Evolutionary conservation across 2,113 vertebrate genomes (phyloP), one percentile per base, ranked within the genome.

Genomic region (Hippocampus comes): DNA sequence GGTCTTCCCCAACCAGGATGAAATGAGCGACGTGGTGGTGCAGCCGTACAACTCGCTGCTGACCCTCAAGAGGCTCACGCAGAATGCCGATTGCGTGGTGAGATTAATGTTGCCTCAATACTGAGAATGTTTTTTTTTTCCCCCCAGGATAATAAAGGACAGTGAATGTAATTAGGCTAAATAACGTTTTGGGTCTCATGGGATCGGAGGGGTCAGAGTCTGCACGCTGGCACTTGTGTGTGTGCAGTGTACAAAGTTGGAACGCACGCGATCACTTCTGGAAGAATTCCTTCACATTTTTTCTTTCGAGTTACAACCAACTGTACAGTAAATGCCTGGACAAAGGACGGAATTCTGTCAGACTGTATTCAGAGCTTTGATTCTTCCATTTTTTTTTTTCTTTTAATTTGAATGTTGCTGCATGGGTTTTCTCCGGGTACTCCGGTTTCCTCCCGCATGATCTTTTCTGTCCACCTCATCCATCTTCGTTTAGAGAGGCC

Each of bases 1-100:
- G 0, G 97, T 99, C 68, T 99, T 99, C 86, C 97, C 97, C 8
- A 98, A 97, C 90, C 97, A 98, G 91, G 96, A 99, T 1, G 97
- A 99, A 90, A 99, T 99, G 97, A 99, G 97, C 0, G 97, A 99
- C 1, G 96, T 99, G 53, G 97, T 99, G 0, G 97, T 99, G 23
- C 97, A 99, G 88, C 97, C 97, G 0, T 99, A 98, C 89, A 99
- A 99, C 92, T 99, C 97, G 0, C 92, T 99, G 68, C 93, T 99
- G 74, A 99, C 97, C 0, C 90, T 99, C 73, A 99, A 99, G 90
- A 93, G 97, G 84, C 94, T 99, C 88, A 99, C 96, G 7, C 97
- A 98, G 92, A 99, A 99, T 0, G 97, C 97, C 3, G 96, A 99
- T 89, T 99, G 97, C 1, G 96, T 99, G 95, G 97, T 99, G 84